These are phyloP conservation scores for Hemiscyllium ocellatum DNA, from an alignment of 2,113 vertebrate species.

Conservation along the genomic window DNA sequence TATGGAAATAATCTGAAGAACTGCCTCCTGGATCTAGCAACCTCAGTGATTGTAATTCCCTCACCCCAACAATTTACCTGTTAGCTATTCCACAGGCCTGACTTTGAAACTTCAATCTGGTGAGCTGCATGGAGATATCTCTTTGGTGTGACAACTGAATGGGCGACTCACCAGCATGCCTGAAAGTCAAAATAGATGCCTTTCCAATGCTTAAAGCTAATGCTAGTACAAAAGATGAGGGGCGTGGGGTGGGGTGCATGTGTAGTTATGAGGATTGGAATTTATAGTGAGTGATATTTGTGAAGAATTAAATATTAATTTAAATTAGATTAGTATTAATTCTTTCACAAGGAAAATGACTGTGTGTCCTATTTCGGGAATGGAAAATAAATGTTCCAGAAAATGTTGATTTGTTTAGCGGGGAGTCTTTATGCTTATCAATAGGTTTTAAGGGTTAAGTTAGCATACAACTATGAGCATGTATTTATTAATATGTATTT, in stretches of 20 bases:
- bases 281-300: background rate
- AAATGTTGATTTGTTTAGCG: background rate
- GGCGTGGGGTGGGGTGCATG: no score
- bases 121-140: background rate
- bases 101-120: background rate
- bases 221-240: background rate
- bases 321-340: background rate
- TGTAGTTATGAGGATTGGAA: background rate
- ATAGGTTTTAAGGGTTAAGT: background rate
- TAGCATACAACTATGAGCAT: background rate
- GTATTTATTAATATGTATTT: background rate
- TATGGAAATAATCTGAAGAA: no score
- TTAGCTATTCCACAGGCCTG: no score
- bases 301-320: background rate
- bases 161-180: background rate
- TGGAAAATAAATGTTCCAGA: background rate
- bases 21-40: no score
- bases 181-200: background rate
- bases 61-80: no score
- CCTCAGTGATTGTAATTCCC: no score
- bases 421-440: background rate
- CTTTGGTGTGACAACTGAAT: background rate
- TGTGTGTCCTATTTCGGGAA: background rate
- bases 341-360: background rate
- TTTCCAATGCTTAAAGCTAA: background rate